Evolutionary conservation across 1,140 invertebrate genomes (phyloP), one percentile per base, ranked within the genome.

Genomic region (Galleria mellonella): DNA sequence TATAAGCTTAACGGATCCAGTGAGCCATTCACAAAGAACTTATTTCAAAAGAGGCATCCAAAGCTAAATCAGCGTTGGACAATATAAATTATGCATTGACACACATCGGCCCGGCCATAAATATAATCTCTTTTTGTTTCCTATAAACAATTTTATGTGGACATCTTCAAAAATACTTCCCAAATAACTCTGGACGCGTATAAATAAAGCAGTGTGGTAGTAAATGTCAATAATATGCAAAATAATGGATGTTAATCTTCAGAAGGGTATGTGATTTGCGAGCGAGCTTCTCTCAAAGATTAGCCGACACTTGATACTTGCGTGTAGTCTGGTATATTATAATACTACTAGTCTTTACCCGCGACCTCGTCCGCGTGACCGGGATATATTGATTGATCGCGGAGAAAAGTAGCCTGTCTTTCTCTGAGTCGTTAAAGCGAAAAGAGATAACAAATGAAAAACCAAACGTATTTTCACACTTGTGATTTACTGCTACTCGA

Each of bases 221-320:
- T 81, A 83, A 84, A 84, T 68, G 81, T 83, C 81, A 83, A 77
- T 81, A 84, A 81, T 79, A 84, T 83, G 78, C 72, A 81, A 84
- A 84, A 83, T 79, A 82, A 83, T 83, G 78, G 72, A 75, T 77
- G 72, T 74, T 82, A 78, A 81, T 81, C 76, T 78, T 39, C 57
- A 43, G 65, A 23, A 23, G 17, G 66, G 62, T 70, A 62, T 78
- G 72, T 84, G 75, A 81, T 82, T 82, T 78, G 75, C 73, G 72
- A 73, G 60, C 58, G 58, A 47, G 54, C 54, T 42, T 38, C 64
- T 72, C 61, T 82, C 75, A 82, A 82, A 81, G 69, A 74, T 81
- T 70, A 70, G 62, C 71, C 72, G 74, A 62, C 54, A 53, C 52
- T 64, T 65, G 47, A 23, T 23, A 23, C 17, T 23, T 23, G 17